These are phyloP conservation scores for Alfaro cultratus DNA, from an alignment of 2,797 vertebrate species.

Conservation along the genomic window DNA sequence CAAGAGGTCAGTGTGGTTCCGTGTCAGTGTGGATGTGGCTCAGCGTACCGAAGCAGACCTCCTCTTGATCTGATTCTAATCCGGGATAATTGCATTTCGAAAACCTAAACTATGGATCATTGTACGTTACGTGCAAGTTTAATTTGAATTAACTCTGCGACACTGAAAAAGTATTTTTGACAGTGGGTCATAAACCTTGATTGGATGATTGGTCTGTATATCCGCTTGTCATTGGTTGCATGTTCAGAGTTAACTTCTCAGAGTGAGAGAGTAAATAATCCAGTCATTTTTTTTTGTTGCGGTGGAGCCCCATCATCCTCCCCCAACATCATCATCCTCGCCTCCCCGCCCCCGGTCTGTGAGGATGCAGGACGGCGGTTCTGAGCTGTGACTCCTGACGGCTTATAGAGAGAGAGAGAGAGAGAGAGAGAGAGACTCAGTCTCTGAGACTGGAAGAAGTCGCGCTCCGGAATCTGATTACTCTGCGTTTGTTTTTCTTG, in stretches of 20 bases:
- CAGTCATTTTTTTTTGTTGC: background rate
- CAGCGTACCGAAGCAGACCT: background rate
- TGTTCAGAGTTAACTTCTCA: background rate
- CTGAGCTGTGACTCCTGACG: slow-evolving; percentile 47
- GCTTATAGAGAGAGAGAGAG: slow-evolving; percentile 16
- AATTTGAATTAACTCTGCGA: background rate
- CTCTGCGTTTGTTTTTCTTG: background rate
- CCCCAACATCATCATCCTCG: background rate
- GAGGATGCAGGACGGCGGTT: slow-evolving; percentile 56
- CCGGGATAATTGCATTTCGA: background rate
- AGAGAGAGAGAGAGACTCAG: slow-evolving; percentile 27
- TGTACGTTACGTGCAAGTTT: background rate
- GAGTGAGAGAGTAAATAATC: background rate
- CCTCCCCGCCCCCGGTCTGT: slow-evolving; percentile 1
- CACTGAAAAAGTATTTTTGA: background rate
- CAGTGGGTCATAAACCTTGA: too few species aligned
- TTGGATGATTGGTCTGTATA: too few species aligned
- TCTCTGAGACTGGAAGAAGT: slow-evolving; percentile 17
- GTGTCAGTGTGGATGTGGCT: background rate
- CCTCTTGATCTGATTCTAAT: background rate
- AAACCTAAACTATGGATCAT: background rate
- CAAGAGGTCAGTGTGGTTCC: slow-evolving; percentile 54
- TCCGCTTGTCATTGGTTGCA: background rate
- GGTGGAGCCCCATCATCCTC: background rate
- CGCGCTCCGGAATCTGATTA: slow-evolving; percentile 17